Conservation (phyloP, 2,113 vertebrate genomes). For the Cinclus cinclus region DNA sequence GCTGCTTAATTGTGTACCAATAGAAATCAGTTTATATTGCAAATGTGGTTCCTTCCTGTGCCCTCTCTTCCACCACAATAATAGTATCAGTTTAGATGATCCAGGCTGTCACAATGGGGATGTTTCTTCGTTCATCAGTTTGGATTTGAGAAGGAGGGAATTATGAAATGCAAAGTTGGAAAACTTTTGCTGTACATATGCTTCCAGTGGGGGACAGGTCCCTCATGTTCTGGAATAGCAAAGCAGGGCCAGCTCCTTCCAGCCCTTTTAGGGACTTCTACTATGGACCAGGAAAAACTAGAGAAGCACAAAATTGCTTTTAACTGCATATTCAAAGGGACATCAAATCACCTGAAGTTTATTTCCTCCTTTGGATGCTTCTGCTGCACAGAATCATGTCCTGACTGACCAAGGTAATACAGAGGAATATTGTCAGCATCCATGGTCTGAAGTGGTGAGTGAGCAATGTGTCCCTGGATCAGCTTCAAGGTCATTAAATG, state of each 20-base stretch:
- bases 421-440: not conserved
- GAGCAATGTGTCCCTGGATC: not conserved
- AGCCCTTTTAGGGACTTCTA: not conserved
- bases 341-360: not conserved
- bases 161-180: not conserved
- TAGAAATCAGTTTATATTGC: conserved; percentile 50
- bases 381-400: not conserved
- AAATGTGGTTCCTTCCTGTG: not conserved
- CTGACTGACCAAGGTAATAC: not conserved
- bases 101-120: not conserved
- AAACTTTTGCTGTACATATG: not conserved
- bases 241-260: not conserved
- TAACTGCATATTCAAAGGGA: not conserved
- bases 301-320: not conserved
- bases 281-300: not conserved
- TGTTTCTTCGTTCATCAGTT: conserved; percentile 11
- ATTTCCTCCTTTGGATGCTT: not conserved
- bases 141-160: not conserved
- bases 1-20: conserved; percentile 55
- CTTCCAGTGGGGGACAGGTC: not conserved
- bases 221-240: not conserved
- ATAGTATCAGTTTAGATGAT: not conserved
- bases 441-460: not conserved
- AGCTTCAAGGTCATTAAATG: not conserved
- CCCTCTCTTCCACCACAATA: not conserved